Evolutionary conservation across 64 coral and sea anemone genomes (phyloP).

Genomic region (Stichodactyla helianthus): DNA sequence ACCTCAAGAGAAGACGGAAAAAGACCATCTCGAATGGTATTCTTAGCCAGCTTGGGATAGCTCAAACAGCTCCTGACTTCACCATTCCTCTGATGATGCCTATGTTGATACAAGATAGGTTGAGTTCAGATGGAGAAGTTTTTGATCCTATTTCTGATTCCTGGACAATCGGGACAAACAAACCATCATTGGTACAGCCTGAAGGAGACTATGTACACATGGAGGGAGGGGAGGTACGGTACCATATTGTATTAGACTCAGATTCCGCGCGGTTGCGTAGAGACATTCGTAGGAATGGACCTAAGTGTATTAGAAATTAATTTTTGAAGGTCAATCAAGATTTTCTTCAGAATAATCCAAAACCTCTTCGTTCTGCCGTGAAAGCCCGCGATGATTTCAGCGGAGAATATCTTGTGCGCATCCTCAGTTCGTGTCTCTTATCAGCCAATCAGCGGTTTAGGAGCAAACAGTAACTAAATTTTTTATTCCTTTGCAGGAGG

Average conservation of each 20-base stretch:
- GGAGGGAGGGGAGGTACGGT: neutral
- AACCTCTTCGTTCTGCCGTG: no score
- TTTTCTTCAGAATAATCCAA: no score
- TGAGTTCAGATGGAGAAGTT: neutral
- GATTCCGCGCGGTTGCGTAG: no score
- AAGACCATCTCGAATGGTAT: neutral
- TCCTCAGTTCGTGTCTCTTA: no score
- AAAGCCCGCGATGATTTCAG: no score
- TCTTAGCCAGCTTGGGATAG: neutral
- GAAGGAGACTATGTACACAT: neutral
- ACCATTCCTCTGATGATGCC: slow-evolving; percentile 24
- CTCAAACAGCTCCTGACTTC: slow-evolving; percentile 17
- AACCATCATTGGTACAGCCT: neutral
- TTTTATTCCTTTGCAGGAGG: neutral
- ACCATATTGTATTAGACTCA: neutral
- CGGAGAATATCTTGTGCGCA: no score
- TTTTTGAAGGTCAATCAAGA: no score
- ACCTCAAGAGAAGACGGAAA: neutral
- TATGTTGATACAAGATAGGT: slow-evolving; percentile 7
- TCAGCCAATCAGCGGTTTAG: no score
- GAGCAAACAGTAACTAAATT: no score
- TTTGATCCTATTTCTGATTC: slow-evolving; percentile 6
- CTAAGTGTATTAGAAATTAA: no score
- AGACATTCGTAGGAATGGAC: no score
- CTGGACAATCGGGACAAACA: neutral